A percentile compares a stretch with the other conserved stretches of the same genome.
These are phyloP conservation scores for Chymomyza procnemis DNA, from an alignment of 2,888 invertebrate species.

Conservation along the genomic window DNA sequence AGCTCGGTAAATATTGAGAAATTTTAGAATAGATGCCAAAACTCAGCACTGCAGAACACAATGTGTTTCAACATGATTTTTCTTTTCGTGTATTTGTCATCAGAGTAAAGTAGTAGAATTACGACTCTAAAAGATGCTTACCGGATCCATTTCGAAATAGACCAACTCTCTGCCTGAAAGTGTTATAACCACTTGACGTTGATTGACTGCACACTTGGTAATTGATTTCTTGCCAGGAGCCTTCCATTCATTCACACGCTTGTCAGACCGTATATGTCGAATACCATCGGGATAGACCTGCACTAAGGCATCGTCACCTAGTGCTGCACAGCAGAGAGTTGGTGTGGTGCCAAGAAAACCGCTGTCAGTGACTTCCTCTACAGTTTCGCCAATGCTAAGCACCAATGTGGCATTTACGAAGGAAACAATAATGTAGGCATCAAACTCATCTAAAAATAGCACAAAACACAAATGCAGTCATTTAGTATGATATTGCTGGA, in stretches of 20 bases:
- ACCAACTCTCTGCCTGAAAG: constrained; percentile 98
- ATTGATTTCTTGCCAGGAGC: constrained; percentile 98
- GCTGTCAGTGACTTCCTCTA: constrained; percentile 99
- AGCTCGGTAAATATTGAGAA: not conserved
- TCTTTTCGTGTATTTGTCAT: constrained; percentile 77
- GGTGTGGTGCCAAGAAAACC: constrained; percentile 99
- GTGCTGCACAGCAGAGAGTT: constrained; percentile 97
- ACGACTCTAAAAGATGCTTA: constrained; percentile 80
- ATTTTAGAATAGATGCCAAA: not conserved
- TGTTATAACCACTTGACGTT: constrained; percentile 98
- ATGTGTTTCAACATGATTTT: constrained; percentile 77
- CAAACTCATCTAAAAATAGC: constrained; percentile 87
- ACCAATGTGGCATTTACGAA: constrained; percentile 98
- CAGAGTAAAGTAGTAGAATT: constrained; percentile 44
- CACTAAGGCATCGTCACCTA: constrained; percentile 98
- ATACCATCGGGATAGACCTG: constrained; percentile 99
- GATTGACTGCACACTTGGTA: constrained; percentile 98
- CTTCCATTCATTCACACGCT: constrained; percentile 99
- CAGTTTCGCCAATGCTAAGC: constrained; percentile 99
- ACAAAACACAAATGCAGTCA: constrained; percentile 25
- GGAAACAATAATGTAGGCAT: constrained; percentile 99
- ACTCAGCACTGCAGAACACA: constrained; percentile 79
- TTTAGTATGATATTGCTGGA: not conserved
- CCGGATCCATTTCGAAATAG: constrained; percentile 99
- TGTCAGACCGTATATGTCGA: constrained; percentile 97